These are phyloP conservation scores for Chorisops tibialis DNA, from an alignment of 2,888 invertebrate species.

Conservation along the genomic window DNA sequence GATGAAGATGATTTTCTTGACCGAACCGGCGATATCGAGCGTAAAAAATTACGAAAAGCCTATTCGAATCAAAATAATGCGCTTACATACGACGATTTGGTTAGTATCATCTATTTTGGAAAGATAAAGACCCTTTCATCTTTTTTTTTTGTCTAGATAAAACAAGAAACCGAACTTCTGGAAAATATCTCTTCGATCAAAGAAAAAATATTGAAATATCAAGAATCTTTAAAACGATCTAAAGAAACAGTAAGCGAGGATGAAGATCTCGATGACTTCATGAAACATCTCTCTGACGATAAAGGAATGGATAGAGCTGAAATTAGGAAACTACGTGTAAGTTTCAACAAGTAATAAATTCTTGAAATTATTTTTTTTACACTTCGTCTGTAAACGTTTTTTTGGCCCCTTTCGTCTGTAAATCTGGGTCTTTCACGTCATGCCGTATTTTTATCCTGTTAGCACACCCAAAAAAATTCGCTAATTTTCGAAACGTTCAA, in stretches of 20 bases:
- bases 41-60: conserved; percentile 70
- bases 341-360: no score
- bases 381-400: no score
- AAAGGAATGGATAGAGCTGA: conserved; percentile 64
- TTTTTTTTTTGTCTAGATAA: conserved; percentile 37
- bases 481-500: no score
- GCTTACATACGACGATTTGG: conserved; percentile 65
- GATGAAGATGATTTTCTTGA: conserved; percentile 96
- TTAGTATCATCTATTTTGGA: conserved; percentile 44
- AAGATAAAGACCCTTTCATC: background rate
- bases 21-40: conserved; percentile 88
- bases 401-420: no score
- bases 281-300: conserved; percentile 65
- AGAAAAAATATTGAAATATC: conserved; percentile 51
- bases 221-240: conserved; percentile 49
- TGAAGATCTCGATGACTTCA: conserved; percentile 81
- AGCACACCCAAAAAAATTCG: no score
- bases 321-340: conserved; percentile 56
- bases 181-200: conserved; percentile 65
- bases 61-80: conserved; percentile 42
- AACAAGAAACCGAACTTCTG: conserved; percentile 47
- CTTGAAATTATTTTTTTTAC: no score
- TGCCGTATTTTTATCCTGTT: no score
- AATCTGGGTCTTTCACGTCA: no score
- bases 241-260: conserved; percentile 51